phyloP scores from a whole-genome alignment of 1,140 invertebrate species.

The Platyscapa corneri region DNA sequence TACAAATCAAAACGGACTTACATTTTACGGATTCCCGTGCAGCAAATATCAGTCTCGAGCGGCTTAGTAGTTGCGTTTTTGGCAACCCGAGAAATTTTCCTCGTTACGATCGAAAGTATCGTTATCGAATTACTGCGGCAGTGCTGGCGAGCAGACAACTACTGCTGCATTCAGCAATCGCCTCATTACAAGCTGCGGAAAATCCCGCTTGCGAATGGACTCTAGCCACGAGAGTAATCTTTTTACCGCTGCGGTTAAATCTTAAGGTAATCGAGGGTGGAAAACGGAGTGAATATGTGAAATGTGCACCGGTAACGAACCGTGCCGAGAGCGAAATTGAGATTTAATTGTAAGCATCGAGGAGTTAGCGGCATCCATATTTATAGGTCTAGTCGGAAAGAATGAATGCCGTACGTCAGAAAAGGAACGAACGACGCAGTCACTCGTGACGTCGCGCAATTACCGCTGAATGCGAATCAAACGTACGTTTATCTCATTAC shows the following conservation, averaged over 20 bases:
- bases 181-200: too few relatives aligned
- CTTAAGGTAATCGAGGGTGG: too few relatives aligned
- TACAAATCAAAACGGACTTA: not conserved
- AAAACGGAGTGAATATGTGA: not conserved
- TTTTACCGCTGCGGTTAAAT: too few relatives aligned
- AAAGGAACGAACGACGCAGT: conserved; percentile 31
- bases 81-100: too few relatives aligned
- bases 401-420: not conserved
- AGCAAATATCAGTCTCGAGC: too few relatives aligned
- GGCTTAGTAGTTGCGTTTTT: too few relatives aligned
- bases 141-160: too few relatives aligned
- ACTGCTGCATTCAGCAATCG: too few relatives aligned
- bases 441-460: conserved; percentile 46
- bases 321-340: conserved; percentile 9
- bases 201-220: too few relatives aligned
- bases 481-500: conserved; percentile 49
- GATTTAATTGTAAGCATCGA: conserved; percentile 28
- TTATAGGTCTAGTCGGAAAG: not conserved
- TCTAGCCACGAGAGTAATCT: too few relatives aligned
- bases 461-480: conserved; percentile 47
- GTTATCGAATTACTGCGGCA: too few relatives aligned
- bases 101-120: too few relatives aligned
- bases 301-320: not conserved
- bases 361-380: not conserved
- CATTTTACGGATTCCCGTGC: not conserved